These are phyloP conservation scores for Hyposoter didymator DNA, from an alignment of 2,888 invertebrate species.

Conservation along the genomic window DNA sequence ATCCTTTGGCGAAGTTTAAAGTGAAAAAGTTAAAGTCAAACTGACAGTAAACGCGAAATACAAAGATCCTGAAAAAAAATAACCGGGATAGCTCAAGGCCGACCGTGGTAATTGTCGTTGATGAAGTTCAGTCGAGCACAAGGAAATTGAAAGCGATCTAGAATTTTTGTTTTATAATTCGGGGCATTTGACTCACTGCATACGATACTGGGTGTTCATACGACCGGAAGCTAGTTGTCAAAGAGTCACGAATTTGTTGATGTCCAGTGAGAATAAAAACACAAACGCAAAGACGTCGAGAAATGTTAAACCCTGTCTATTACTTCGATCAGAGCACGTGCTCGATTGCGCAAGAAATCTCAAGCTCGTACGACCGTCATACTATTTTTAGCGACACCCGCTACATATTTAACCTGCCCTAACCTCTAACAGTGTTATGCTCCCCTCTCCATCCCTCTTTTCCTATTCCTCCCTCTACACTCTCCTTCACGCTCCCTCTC, in stretches of 20 bases:
- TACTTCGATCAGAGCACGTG: constrained; percentile 76
- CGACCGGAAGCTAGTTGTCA: constrained; percentile 1
- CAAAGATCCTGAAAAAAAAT: neutral
- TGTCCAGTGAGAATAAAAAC: constrained; percentile 42
- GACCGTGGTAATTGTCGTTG: neutral
- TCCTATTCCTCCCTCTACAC: neutral
- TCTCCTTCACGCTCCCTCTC: constrained; percentile 1
- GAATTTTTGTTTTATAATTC: neutral
- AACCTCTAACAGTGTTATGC: constrained; percentile 74
- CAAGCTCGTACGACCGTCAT: constrained; percentile 80
- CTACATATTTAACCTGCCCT: constrained; percentile 83
- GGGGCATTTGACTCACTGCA: neutral
- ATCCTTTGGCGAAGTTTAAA: too few relatives aligned
- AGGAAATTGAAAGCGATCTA: neutral
- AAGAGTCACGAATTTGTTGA: constrained; percentile 30
- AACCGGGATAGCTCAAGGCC: neutral
- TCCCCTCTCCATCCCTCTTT: constrained; percentile 32
- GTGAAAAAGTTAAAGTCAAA: too few relatives aligned
- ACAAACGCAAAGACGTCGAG: constrained; percentile 51
- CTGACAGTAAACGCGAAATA: too few relatives aligned
- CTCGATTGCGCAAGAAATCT: constrained; percentile 80
- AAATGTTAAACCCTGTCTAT: constrained; percentile 3
- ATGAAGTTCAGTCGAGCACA: neutral
- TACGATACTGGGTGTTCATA: neutral
- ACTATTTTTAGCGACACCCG: constrained; percentile 82